Evolutionary conservation across 1,140 invertebrate species (phyloP).

Genomic region (Fopius arisanus): DNA sequence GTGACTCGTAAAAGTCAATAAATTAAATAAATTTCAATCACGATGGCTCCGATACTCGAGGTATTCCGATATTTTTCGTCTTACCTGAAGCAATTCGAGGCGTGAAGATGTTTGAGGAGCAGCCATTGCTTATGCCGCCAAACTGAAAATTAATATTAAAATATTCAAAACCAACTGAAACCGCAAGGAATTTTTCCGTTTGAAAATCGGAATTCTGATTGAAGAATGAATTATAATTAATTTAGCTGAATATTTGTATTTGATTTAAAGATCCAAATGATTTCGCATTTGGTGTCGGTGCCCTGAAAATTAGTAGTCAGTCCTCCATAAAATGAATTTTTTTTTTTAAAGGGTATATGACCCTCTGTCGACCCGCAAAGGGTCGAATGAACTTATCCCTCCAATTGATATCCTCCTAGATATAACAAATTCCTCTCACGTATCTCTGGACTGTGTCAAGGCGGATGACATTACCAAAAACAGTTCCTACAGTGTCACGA

Average conservation of each 20-base stretch:
- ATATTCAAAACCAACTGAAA: too few species aligned
- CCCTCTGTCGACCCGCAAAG: too few species aligned
- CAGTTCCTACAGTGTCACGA: neutral
- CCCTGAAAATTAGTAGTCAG: too few species aligned
- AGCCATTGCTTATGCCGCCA: slow-evolving; percentile 44
- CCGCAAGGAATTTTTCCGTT: too few species aligned
- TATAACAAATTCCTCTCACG: too few species aligned
- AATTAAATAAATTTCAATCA: neutral
- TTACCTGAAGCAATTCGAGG: slow-evolving; percentile 59
- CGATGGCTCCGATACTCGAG: neutral
- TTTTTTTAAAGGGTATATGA: neutral
- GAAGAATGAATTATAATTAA: too few species aligned
- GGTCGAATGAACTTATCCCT: too few species aligned
- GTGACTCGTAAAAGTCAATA: neutral
- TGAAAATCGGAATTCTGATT: too few species aligned
- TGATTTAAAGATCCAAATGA: too few species aligned
- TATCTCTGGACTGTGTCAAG: neutral
- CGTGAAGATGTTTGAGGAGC: slow-evolving; percentile 56
- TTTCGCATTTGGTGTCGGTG: too few species aligned
- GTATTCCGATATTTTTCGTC: neutral
- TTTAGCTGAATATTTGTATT: too few species aligned
- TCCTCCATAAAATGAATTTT: neutral
- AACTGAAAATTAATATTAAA: neutral
- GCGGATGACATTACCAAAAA: neutral
- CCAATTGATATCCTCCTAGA: neutral